phyloP scores from a whole-genome alignment of 30 jellyfish, hydroid and myxozoan genomes.

The Hydractinia echinata region DNA sequence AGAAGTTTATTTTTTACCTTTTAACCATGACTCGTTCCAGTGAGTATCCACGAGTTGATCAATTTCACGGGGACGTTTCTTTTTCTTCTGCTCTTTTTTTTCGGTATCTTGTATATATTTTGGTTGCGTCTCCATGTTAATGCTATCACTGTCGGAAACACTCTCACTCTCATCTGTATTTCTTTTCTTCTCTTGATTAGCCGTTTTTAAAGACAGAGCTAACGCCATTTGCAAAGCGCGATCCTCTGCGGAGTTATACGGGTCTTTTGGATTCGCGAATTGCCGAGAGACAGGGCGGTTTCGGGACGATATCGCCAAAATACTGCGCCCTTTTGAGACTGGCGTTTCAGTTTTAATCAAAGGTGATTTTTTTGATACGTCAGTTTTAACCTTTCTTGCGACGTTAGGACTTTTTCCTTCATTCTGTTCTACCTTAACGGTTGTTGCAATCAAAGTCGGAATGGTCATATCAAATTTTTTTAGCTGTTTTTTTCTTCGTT shows the following conservation, averaged over 20 bases:
- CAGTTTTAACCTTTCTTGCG: too few species aligned
- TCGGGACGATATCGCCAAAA: too few species aligned
- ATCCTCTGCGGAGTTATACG: not conserved
- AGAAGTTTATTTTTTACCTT: conserved; percentile 3
- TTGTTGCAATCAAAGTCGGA: too few species aligned
- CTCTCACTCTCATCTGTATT: not conserved
- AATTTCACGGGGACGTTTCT: conserved; percentile 18
- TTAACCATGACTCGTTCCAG: conserved; percentile 46
- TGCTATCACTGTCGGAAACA: not conserved
- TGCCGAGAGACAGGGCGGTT: too few species aligned
- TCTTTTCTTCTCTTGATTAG: not conserved
- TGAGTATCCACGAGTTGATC: conserved; percentile 31
- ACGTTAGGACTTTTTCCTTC: too few species aligned
- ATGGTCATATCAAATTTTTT: too few species aligned
- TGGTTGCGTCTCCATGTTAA: not conserved
- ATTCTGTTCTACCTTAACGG: too few species aligned
- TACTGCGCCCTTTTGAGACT: too few species aligned
- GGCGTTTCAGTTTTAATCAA: too few species aligned
- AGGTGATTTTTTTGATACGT: too few species aligned
- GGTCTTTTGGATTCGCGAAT: not conserved
- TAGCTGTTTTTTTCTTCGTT: too few species aligned
- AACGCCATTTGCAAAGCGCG: conserved; percentile 4
- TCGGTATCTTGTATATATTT: not conserved
- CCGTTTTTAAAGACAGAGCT: conserved; percentile 15
- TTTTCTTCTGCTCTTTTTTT: not conserved